Conservation (phyloP, 2,888 invertebrate genomes). For the Diloba caeruleocephala region DNA sequence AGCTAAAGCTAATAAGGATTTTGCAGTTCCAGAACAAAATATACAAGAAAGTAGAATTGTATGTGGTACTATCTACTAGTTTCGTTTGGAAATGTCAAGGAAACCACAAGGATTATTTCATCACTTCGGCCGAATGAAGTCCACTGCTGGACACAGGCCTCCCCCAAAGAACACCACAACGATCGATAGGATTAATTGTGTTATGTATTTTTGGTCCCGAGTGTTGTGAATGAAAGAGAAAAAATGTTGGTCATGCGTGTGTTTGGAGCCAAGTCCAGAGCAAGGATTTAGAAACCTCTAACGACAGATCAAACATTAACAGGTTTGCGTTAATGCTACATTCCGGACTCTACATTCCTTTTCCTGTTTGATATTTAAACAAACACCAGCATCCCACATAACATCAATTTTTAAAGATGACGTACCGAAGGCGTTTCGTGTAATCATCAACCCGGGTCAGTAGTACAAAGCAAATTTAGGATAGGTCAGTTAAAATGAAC, state of each 20-base stretch:
- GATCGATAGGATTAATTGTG: too few relatives aligned
- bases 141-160: too few relatives aligned
- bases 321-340: constrained; percentile 72
- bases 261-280: constrained; percentile 50
- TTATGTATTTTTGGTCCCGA: too few relatives aligned
- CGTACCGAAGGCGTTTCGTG: constrained; percentile 32
- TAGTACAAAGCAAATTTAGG: constrained; percentile 4
- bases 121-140: too few relatives aligned
- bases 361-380: constrained; percentile 78
- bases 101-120: neutral
- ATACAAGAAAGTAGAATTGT: constrained; percentile 15
- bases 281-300: constrained; percentile 81
- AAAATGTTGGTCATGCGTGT: constrained; percentile 23
- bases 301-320: constrained; percentile 79
- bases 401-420: constrained; percentile 49
- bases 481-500: too few relatives aligned
- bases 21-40: neutral
- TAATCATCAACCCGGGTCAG: too few relatives aligned
- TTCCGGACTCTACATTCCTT: constrained; percentile 75
- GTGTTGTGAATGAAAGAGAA: constrained; percentile 3
- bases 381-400: constrained; percentile 62
- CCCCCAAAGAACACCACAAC: too few relatives aligned
- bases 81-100: constrained; percentile 23
- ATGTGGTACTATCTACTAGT: constrained; percentile 7
- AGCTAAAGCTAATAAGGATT: constrained; percentile 1